Base-by-base conservation (phyloP, 2,797 vertebrate species). In the Scomberomorus guttatus region DNA sequence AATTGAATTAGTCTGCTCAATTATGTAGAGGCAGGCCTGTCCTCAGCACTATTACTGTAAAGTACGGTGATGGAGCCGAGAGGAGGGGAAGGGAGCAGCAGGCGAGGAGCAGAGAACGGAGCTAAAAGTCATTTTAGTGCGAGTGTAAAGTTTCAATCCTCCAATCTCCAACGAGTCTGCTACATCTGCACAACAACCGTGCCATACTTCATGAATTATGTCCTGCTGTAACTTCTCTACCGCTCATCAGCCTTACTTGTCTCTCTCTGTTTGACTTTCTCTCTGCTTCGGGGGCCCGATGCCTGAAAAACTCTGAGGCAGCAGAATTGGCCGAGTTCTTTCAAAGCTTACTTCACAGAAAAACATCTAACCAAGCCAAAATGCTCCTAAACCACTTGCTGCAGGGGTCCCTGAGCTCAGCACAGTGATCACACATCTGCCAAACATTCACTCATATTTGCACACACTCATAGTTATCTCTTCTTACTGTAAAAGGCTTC, bases 1-100 rank as follows among this genome's bases (percentile, higher is more conserved):
- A 95, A 95, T 94, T 93, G 86, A 94, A 95, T 94, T 92, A 93
- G 84, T 81, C 87, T 92, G 84, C 88, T 94, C 87, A 91, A 90
- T 94, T 93, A 93, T 93, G 86, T 88, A 64, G 87, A 82, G 75
- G 87, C 86, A 88, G 87, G 86, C 79, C 82, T 85, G 87, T 89
- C 89, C 90, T 93, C 90, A 77, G 82, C 81, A 82, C 87, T 81
- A 93, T 92, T 91, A 32, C 29, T 32, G 29, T 32, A 91, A 92
- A 91, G 79, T 74, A 82, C 5, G 27, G 68, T 79, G 71, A 87
- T 61, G 77, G 81, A 85, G 86, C 80, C 7, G 34, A 82, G 71
- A 75, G 72, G 77, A 76, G 54, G 76, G 73, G 75, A 75, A 51
- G 76, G 73, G 75, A 75, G 80, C 72, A 75, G 81, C 80, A 67